Conservation (phyloP, 2,113 vertebrate species). For the Dissostichus mawsoni region DNA sequence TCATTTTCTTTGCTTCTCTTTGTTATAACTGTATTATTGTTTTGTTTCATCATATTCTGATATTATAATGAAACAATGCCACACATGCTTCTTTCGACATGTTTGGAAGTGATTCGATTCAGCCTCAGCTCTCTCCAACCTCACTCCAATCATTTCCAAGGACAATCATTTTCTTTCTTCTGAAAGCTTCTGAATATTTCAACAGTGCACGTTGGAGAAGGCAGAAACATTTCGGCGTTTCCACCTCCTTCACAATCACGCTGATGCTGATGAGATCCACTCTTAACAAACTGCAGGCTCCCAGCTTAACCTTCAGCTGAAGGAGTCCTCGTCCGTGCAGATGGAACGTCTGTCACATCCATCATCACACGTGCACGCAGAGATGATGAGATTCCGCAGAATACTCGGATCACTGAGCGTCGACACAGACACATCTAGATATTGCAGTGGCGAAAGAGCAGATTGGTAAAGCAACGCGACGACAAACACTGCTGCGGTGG, state of each 20-base stretch:
- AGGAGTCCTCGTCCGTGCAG: constrained; percentile 43
- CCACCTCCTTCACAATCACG: constrained; percentile 30
- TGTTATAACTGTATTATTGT: too few relatives aligned
- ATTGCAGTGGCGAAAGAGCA: background rate
- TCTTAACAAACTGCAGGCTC: constrained; percentile 11
- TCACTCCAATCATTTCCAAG: background rate
- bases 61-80: too few relatives aligned
- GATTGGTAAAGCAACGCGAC: background rate
- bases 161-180: constrained; percentile 46
- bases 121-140: too few relatives aligned
- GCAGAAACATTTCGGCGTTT: constrained; percentile 30
- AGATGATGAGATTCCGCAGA: constrained; percentile 38
- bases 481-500: background rate
- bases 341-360: constrained; percentile 54
- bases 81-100: too few relatives aligned
- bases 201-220: constrained; percentile 18
- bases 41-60: too few relatives aligned
- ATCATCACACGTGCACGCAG: constrained; percentile 16
- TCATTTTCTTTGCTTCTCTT: too few relatives aligned
- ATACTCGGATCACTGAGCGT: constrained; percentile 20
- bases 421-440: background rate
- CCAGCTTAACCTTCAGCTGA: constrained; percentile 57
- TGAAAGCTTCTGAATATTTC: constrained; percentile 19
- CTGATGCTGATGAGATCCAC: constrained; percentile 18
- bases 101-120: too few relatives aligned